Base-by-base conservation (phyloP, 2,888 invertebrate species). In the Glaucopsyche alexis region DNA sequence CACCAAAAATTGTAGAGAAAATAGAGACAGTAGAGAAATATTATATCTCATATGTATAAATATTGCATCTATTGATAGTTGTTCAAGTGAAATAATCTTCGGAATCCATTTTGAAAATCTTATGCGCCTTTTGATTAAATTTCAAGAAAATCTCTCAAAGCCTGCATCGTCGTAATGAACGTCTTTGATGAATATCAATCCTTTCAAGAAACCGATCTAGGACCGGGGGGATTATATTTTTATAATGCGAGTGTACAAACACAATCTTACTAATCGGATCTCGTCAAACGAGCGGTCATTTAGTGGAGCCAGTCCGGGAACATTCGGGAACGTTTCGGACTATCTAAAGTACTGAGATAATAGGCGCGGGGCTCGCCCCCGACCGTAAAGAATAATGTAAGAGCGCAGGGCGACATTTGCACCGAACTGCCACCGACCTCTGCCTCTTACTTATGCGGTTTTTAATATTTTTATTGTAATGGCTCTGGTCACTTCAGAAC, bases 401-500 rank as follows among this genome's bases (percentile, higher is more conserved):
- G 91, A 91, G 91, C 90, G 87, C 89, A 84, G 82, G 90, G 92
- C 89, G 92, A 93, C 93, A 93, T 93, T 93, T 93, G 93, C 91
- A 85, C 91, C 86, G 86, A 93, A 93, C 91, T 90, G 90, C 93
- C 90, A 88, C 80, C 89, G 92, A 92, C 93, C 91, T 92, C 87
- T 85, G 86, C 85, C 90, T 89, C 91, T 91, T 92, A 92, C 92
- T 93, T 92, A 92, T 93, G 90, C 91, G 91, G 92, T 92, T 93
- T 93, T 93, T 93, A 92, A 93, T 93, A 93, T 93, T 94, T 95
- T 95, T 95, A 95, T 95, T 95, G 94, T 94, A 94, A 94, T 94
- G 82, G 87, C 83, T 81, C 82, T 82, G 87, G 87, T 84, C 89
- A 88, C 70, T 77, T 60, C 70, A 14, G 76, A 60, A 77, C 73